Evolutionary conservation across 2,113 vertebrate genomes (phyloP), one percentile per base, ranked within the genome.

Genomic region (Callospermophilus lateralis): DNA sequence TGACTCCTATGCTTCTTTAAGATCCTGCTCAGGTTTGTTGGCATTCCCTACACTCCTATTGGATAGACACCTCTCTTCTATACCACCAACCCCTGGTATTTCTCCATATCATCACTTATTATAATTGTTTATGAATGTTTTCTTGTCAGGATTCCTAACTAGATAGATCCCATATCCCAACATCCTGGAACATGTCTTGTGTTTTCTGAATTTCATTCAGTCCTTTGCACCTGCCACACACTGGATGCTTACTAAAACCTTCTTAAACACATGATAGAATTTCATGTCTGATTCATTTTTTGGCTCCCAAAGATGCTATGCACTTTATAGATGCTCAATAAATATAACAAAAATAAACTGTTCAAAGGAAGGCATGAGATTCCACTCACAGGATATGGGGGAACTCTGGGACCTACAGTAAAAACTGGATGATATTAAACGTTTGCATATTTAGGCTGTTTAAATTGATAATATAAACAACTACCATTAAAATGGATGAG

Each of bases 101-200:
- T 94, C 84, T 84, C 37, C 58, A 30, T 85, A 67, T 68, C 30
- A 34, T 76, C 73, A 77, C 24, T 80, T 87, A 80, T 76, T 95
- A 87, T 45, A 95, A 68, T 4, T 93, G 51, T 95, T 86, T 95
- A 79, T 92, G 93, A 83, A 80, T 93, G 73, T 94, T 74, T 79
- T 51, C 68, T 89, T 90, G 55, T 84, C 73, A 73, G 55, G 90
- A 68, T 94, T 89, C 53, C 77, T 92, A 91, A 67, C 78, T 48
- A 79, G 24, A 45, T 63, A 78, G 89, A 87, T 78, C 55, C 68
- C 63, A 70, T 68, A 63, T 67, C 42, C 53, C 51, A 91, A 53
- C 37, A 61, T 28, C 30, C 86, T 70, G 63, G 22, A n/a, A 51
- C 6, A 34, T 63, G 72, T 74, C 90, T 39, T 67, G 6, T 55